Evolutionary conservation across 1,140 invertebrate genomes (phyloP), one percentile per base, ranked within the genome.

Genomic region (Panagrolaimus sp.): DNA sequence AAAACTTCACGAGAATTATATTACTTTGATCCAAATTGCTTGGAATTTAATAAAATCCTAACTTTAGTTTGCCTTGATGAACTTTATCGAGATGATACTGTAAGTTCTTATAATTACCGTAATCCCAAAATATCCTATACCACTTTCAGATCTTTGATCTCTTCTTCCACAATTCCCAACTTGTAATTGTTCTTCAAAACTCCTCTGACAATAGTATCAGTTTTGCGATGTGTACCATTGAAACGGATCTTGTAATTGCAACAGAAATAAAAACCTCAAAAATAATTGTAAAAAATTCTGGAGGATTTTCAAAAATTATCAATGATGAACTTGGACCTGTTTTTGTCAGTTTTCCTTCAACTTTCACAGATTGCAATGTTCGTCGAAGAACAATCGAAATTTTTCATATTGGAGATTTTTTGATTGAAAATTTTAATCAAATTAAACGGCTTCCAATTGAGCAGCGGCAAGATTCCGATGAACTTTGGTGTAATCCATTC

Each of bases 401-500:
- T n/a, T 21, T 58, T 12, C 52, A 58, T 28, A 58, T 58, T 28
- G 52, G 52, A 58, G 17, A 58, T 21, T 17, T 28, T 58, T 21
- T 28, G 52, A 8, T 58, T 24, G 2, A 58, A 58, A 58, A 26
- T n/a, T 58, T 12, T 24, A 24, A 21, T 24, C 52, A 58, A 58
- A 38, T 38, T 58, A 9, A n/a, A 55, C 28, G 52, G 7, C 52
- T 58, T 21, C 52, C 52, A 38, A 38, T 38, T 38, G 32, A 38
- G 7, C 32, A 38, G 32, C 32, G 32, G 7, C 2, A 2, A 58
- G 52, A 58, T 26, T 21, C 52, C 52, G 52, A 9, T 24, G 52
- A 58, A 21, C 21, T 58, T 12, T 58, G 52, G 52, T 58, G 52
- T 8, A 28, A 58, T 28, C 52, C 52, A n/a, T 58, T 58, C 52